These are phyloP conservation scores for Bombus consobrinus DNA, from an alignment of 1,140 invertebrate genomes.

Conservation along the genomic window DNA sequence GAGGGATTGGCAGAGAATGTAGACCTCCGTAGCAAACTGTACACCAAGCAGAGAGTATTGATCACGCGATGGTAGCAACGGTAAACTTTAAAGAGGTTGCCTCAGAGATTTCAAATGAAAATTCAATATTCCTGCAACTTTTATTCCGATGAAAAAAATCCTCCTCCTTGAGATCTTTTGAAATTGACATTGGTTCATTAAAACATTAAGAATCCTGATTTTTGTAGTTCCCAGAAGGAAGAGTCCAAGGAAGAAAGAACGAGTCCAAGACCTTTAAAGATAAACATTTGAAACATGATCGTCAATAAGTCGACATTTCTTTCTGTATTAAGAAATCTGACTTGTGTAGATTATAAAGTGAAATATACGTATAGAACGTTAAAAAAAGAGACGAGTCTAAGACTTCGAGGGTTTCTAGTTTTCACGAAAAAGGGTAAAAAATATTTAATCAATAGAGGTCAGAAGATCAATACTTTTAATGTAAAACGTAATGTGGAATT, in stretches of 20 bases:
- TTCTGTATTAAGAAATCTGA: neutral
- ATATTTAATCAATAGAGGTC: too few species aligned
- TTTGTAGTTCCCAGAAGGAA: too few species aligned
- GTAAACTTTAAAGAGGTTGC: constrained; percentile 43
- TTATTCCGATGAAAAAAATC: neutral
- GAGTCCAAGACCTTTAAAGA: too few species aligned
- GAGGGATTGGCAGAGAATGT: constrained; percentile 55
- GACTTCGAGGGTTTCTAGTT: neutral
- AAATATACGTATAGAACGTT: neutral
- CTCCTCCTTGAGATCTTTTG: too few species aligned
- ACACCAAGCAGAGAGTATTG: constrained; percentile 60
- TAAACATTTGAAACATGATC: too few species aligned
- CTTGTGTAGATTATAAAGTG: neutral
- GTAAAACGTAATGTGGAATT: too few species aligned
- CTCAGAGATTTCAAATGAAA: neutral
- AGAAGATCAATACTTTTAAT: too few species aligned
- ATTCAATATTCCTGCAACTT: neutral
- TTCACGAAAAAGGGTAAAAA: too few species aligned
- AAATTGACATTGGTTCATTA: too few species aligned
- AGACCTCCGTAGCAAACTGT: constrained; percentile 55
- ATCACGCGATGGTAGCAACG: constrained; percentile 44
- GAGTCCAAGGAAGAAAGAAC: too few species aligned
- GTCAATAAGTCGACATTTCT: neutral
- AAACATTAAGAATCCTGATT: too few species aligned
- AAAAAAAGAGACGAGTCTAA: neutral